Base-by-base conservation (phyloP, 2,888 invertebrate genomes). In the Ferdinandea cuprea region DNA sequence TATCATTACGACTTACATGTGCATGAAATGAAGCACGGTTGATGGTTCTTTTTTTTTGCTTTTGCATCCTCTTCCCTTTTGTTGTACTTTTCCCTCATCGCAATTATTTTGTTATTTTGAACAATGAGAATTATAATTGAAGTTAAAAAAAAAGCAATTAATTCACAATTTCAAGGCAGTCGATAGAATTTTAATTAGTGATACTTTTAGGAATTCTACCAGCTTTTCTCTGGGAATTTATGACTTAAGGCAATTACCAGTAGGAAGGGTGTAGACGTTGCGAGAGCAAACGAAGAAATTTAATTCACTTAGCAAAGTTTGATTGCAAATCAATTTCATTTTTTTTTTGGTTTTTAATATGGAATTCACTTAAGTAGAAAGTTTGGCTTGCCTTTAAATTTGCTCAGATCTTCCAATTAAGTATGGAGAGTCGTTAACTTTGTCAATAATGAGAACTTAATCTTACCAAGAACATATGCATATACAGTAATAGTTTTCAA, bases 81-180 rank as follows among this genome's bases (percentile, higher is more conserved):
- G 11, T 2, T 17, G 6, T 15, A 21, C 11, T 11, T 32, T 25
- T 15, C 13, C 21, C 2, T 37, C 21, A 15, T 48, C 68, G n/a
- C 71, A 30, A 71, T 71, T 52, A 63, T 72, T 58, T 78, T 78
- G 50, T 72, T 72, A 58, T n/a, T 58, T 58, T 5, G 48, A 78
- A 78, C 78, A 78, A 78, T 78, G 65, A 50, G 13, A 58, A 58
- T 50, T 78, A 78, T 78, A 78, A 71, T 72, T 78, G 78, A 72
- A 72, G 56, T 37, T 68, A 78, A 72, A 78, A 78, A 78, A 78
- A 72, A 78, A 56, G 65, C 72, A 71, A 78, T 78, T 78, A 78
- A 72, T 78, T 78, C 72, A 65, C 78, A 72, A 65, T 78, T 78
- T 44, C 65, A 54, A 69, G 72, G 65, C 63, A 78, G 72, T 65